Evolutionary conservation across 2,888 invertebrate species (phyloP).

Genomic region (Liopterus haemorrhoidalis): DNA sequence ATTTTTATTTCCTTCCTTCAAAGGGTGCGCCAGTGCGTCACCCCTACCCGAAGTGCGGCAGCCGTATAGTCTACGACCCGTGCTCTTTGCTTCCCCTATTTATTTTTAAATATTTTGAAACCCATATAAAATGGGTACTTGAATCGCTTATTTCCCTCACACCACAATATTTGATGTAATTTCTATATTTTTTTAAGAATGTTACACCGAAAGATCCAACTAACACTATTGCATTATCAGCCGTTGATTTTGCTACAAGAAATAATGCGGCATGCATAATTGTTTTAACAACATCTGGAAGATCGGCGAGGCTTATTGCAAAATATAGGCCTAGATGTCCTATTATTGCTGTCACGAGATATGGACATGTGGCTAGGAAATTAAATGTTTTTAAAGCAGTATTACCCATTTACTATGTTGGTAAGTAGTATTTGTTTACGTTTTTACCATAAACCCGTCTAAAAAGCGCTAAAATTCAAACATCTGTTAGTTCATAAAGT

Average conservation of each 20-base stretch:
- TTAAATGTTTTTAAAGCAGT: conserved; percentile 55
- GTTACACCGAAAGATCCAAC: conserved; percentile 50
- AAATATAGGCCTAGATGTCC: conserved; percentile 67
- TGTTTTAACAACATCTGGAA: conserved; percentile 66
- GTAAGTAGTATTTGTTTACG: conserved; percentile 42
- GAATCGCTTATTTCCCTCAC: too few species aligned
- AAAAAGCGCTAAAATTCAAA: conserved; percentile 1
- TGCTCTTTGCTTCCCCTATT: too few species aligned
- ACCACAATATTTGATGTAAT: too few species aligned
- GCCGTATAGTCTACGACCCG: too few species aligned
- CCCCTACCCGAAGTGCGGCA: too few species aligned
- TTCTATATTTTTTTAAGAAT: background rate
- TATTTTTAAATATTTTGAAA: too few species aligned
- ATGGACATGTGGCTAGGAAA: conserved; percentile 61
- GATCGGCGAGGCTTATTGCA: conserved; percentile 65
- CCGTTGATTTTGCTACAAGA: conserved; percentile 67
- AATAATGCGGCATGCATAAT: conserved; percentile 67
- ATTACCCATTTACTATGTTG: conserved; percentile 53
- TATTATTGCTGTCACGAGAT: conserved; percentile 66
- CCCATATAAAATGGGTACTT: too few species aligned
- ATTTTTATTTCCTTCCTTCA: too few species aligned
- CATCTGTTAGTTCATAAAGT: too few species aligned
- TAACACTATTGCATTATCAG: conserved; percentile 65
- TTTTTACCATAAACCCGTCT: conserved; percentile 29
- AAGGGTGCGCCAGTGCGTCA: too few species aligned